Evolutionary conservation across 2,113 vertebrate species (phyloP).

Genomic region (Crotalus helleri): DNA sequence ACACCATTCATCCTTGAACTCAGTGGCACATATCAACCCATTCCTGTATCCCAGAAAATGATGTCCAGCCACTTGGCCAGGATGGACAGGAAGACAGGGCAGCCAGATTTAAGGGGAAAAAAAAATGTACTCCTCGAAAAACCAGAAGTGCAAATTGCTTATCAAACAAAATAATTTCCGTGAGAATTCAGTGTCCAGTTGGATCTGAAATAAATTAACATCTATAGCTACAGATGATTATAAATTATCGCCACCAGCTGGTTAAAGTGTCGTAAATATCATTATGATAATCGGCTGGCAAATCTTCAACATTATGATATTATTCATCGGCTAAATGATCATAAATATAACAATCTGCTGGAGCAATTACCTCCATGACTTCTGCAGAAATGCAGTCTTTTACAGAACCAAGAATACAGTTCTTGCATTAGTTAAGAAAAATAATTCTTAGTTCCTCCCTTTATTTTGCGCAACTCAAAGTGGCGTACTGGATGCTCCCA

Average conservation of each 20-base stretch:
- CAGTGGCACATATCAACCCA: not conserved
- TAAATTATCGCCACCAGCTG: not conserved
- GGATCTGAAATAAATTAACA: not conserved
- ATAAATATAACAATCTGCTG: not conserved
- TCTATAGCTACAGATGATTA: not conserved
- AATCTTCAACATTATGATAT: not conserved
- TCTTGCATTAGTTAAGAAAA: not conserved
- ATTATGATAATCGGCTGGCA: not conserved
- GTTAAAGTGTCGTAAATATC: not conserved
- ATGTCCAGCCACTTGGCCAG: not conserved
- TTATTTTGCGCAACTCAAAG: not conserved
- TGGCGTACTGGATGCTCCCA: not conserved
- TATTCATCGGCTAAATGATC: not conserved
- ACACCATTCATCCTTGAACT: not conserved
- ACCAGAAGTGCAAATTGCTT: not conserved
- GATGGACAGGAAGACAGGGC: not conserved
- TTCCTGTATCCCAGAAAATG: not conserved
- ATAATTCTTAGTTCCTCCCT: not conserved
- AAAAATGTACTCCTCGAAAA: not conserved
- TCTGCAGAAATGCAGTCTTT: not conserved
- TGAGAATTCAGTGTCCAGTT: not conserved
- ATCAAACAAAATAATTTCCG: not conserved
- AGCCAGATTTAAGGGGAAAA: not conserved
- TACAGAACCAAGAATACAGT: not conserved
- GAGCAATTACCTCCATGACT: not conserved